Conservation (phyloP, 2,113 vertebrate species). For the Todiramphus saurophagus region DNA sequence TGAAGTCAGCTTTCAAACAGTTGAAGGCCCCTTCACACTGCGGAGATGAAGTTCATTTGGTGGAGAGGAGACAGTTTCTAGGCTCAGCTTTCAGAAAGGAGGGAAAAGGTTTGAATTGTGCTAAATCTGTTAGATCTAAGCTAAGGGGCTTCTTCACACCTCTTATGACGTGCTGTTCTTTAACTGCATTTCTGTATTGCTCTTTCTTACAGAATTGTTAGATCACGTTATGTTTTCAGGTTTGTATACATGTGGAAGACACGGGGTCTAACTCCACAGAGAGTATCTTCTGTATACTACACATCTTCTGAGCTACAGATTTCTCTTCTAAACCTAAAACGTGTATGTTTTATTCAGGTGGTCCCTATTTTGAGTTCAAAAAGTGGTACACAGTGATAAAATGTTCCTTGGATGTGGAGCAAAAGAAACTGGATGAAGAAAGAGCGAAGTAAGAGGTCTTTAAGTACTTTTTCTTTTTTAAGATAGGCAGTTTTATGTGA, state of each 20-base stretch:
- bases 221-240: background rate
- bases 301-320: background rate
- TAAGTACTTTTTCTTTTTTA: background rate
- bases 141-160: background rate
- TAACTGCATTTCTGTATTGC: background rate
- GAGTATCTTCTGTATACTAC: background rate
- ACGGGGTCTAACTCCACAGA: background rate
- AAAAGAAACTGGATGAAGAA: constrained; percentile 72
- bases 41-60: background rate
- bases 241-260: background rate
- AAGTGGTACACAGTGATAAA: constrained; percentile 81
- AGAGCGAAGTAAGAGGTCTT: constrained; percentile 72
- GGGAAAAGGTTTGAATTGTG: background rate
- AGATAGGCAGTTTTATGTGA: background rate
- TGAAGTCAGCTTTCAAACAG: background rate
- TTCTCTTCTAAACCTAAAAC: background rate
- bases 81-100: background rate
- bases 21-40: background rate
- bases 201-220: background rate
- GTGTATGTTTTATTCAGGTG: constrained; percentile 15
- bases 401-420: constrained; percentile 63
- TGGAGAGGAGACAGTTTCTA: background rate
- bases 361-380: constrained; percentile 71
- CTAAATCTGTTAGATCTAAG: background rate
- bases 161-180: background rate